These are phyloP conservation scores for Eristalis intricaria DNA, from an alignment of 2,888 invertebrate species.

Conservation along the genomic window DNA sequence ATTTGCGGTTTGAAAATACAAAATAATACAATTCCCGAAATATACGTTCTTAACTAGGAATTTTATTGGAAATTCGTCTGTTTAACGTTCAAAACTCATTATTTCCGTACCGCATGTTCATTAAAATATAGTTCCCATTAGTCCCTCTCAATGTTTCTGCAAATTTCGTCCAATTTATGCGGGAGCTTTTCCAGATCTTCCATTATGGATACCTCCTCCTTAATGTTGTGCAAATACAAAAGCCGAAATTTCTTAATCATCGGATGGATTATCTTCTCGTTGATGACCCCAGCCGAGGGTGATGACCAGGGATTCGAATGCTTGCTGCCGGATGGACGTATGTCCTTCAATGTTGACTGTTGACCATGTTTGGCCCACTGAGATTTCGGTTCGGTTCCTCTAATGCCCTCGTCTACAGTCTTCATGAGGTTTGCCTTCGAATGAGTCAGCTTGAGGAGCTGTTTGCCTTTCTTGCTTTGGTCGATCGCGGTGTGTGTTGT, in stretches of 20 bases:
- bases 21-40: too few species aligned
- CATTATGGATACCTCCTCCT: constrained; percentile 76
- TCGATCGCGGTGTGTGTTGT: constrained; percentile 22
- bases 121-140: neutral
- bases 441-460: neutral
- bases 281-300: constrained; percentile 74
- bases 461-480: neutral
- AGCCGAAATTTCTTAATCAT: constrained; percentile 76
- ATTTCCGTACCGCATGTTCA: too few species aligned
- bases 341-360: neutral
- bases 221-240: constrained; percentile 76
- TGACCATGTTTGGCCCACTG: neutral
- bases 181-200: constrained; percentile 77
- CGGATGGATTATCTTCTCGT: constrained; percentile 76
- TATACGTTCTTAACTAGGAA: too few species aligned
- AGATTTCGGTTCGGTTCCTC: neutral
- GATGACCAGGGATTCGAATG: constrained; percentile 1
- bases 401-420: constrained; percentile 25
- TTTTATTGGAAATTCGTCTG: too few species aligned
- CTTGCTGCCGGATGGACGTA: neutral
- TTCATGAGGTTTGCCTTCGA: constrained; percentile 47
- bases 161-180: constrained; percentile 74
- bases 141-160: constrained; percentile 40
- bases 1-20: too few species aligned
- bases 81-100: too few species aligned